A percentile compares a stretch with the other conserved stretches of the same genome.
Conservation (phyloP, 1,140 invertebrate species). For the Marisa cornuarietis region DNA sequence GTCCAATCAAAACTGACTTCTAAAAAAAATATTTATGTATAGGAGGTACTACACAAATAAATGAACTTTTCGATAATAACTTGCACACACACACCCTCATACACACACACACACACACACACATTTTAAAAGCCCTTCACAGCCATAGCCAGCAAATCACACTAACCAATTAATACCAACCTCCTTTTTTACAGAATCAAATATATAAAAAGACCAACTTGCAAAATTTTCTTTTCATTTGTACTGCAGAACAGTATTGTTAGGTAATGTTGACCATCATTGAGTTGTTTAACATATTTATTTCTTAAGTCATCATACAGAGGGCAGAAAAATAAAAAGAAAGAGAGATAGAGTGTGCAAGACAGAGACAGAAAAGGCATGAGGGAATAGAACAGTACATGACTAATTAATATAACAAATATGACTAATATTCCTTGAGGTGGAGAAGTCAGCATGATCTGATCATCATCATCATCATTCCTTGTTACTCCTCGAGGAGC, state of each 20-base stretch:
- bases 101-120: not conserved
- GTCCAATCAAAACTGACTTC: too few species aligned
- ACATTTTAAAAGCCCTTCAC: not conserved
- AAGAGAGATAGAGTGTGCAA: not conserved
- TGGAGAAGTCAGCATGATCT: not conserved
- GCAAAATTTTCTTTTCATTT: not conserved
- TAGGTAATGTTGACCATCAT: not conserved
- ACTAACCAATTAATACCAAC: not conserved
- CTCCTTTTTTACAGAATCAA: not conserved
- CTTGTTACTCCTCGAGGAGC: too few species aligned
- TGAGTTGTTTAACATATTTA: not conserved
- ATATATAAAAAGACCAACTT: not conserved
- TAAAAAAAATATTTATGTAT: too few species aligned
- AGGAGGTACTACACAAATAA: too few species aligned
- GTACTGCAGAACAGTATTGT: not conserved
- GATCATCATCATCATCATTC: too few species aligned
- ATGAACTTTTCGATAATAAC: too few species aligned
- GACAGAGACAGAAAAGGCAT: not conserved
- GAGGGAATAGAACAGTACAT: not conserved
- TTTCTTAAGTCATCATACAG: not conserved
- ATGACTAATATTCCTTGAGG: not conserved
- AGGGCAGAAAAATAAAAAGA: not conserved
- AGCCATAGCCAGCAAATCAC: not conserved
- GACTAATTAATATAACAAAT: not conserved
- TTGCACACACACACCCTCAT: not conserved